These are phyloP conservation scores for Cantharis flavilabris DNA, from an alignment of 2,888 invertebrate species.

Conservation along the genomic window DNA sequence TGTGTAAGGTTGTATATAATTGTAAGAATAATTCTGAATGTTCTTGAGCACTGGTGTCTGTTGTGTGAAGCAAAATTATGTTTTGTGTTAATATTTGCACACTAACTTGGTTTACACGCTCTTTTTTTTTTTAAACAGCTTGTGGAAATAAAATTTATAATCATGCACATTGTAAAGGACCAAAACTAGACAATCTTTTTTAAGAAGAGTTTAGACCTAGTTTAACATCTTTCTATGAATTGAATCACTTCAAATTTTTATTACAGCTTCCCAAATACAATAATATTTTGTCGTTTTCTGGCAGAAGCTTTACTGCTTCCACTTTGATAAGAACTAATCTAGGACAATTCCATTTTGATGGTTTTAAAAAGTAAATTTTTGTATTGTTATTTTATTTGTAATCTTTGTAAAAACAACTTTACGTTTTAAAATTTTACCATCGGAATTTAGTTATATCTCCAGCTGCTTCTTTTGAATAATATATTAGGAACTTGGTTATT, in stretches of 20 bases:
- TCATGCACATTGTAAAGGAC: background rate
- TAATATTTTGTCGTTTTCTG: no score
- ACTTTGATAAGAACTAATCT: no score
- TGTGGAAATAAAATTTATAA: background rate
- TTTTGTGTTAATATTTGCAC: background rate
- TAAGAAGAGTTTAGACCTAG: background rate
- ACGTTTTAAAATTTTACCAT: no score
- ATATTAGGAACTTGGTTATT: no score
- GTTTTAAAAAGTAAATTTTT: no score
- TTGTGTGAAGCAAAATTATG: background rate
- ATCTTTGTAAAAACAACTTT: no score
- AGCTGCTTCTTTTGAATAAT: no score
- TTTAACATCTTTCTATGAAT: background rate
- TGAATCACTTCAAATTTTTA: background rate
- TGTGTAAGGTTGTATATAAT: background rate
- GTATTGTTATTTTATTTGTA: no score
- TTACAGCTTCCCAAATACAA: background rate
- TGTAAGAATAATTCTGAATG: background rate
- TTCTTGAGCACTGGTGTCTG: background rate
- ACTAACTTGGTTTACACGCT: background rate
- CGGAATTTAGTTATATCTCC: no score
- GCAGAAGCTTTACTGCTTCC: no score
- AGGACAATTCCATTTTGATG: no score
- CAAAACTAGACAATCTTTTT: background rate
- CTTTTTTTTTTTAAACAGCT: background rate